Base-by-base conservation (phyloP, 2,888 invertebrate genomes). In the Drepana falcataria region DNA sequence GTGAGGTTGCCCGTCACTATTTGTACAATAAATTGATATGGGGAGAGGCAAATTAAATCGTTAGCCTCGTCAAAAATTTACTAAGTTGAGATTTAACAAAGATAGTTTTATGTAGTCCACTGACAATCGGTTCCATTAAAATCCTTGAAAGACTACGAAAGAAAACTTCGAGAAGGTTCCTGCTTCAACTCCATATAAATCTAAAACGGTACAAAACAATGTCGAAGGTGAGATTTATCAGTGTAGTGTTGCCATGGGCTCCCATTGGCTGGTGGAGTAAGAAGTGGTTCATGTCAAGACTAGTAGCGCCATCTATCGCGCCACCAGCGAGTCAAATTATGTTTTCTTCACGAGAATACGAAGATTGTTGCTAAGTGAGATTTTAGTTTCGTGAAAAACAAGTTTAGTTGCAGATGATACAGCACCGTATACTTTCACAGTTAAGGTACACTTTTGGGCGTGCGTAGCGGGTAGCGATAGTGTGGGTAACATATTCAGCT, bases 281-380 rank as follows among this genome's bases (percentile, higher is more conserved):
- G 52, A 37, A n/a, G 21, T 21, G 21, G 21, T 21, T 21, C 48
- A 35, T 21, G 33, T 52, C 53, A 6, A 5, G 40, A 64, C 73
- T 2, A 35, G 58, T 61, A 71, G 44, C 75, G 81, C 78, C 83
- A 83, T 79, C 83, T 84, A 35, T 68, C 60, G 54, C 44, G 44
- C 48, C 5, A 1, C 33, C 4, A 4, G 5, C 0, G 2, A 60
- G 21, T 21, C 21, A 21, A 66, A 77, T 65, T 63, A 65, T 54
- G 52, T 37, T 49, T 49, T 40, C 34, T 41, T 34, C 33, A 40
- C 51, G 40, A 35, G 40, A 51, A 51, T 41, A 51, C 33, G 40
- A 7, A 35, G n/a, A 37, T 51, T 51, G 51, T 51, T 51, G 51
- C 51, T 51, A 51, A 40, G 40, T 51, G 40, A 51, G 37, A 40